A percentile compares a stretch with the other conserved stretches of the same genome.
These are phyloP conservation scores for Archilochus colubris DNA, from an alignment of 2,113 vertebrate species.

Conservation along the genomic window DNA sequence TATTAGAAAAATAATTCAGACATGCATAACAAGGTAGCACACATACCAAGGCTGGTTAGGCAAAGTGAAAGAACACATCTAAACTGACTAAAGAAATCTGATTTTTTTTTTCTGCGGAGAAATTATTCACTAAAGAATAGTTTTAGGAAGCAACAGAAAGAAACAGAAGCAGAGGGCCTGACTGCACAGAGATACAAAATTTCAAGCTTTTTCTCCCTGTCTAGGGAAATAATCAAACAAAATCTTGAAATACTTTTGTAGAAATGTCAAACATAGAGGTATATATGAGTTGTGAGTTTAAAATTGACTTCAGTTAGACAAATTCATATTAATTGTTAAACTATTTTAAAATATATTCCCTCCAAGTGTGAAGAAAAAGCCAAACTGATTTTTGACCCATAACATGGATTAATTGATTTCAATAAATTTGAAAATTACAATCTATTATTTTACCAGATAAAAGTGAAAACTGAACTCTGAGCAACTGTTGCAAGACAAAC, in stretches of 20 bases:
- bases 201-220: neutral
- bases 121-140: neutral
- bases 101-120: neutral
- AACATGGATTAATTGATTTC: neutral
- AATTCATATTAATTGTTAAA: neutral
- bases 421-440: neutral
- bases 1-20: neutral
- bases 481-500: too few species aligned
- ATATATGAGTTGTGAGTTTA: neutral
- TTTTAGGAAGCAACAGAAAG: too few species aligned
- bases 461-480: neutral
- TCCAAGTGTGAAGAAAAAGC: neutral
- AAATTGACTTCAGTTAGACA: neutral
- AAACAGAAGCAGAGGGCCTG: neutral
- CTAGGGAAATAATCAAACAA: neutral
- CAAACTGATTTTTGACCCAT: neutral
- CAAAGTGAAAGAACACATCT: neutral
- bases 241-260: neutral
- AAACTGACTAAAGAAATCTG: neutral
- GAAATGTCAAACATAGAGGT: neutral
- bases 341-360: neutral
- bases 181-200: neutral
- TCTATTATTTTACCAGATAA: neutral
- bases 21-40: fast-evolving
- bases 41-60: neutral